Evolutionary conservation across 1,140 invertebrate genomes (phyloP).

Genomic region (Cotesia chilonis): DNA sequence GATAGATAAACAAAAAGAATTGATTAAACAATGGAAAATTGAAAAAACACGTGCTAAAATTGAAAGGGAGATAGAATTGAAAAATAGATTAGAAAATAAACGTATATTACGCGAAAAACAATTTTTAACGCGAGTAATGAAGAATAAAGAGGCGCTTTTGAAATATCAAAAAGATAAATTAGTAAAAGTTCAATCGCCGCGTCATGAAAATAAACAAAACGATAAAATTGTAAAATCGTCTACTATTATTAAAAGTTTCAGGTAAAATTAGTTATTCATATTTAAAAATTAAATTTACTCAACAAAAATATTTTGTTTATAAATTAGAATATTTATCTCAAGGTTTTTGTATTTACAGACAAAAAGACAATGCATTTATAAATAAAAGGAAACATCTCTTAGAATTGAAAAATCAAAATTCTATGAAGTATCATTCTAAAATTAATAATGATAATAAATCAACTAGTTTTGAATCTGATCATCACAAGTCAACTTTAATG

Average conservation of each 20-base stretch:
- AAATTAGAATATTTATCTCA: constrained; percentile 23
- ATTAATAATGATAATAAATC: constrained; percentile 16
- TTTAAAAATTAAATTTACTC: not conserved
- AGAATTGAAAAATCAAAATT: constrained; percentile 33
- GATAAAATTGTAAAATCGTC: constrained; percentile 32
- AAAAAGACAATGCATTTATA: constrained; percentile 53
- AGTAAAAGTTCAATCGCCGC: constrained; percentile 30
- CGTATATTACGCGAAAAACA: constrained; percentile 41
- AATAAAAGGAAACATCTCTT: constrained; percentile 46
- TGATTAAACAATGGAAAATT: constrained; percentile 54
- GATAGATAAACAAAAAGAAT: constrained; percentile 46
- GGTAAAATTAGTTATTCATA: constrained; percentile 40
- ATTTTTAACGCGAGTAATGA: constrained; percentile 35
- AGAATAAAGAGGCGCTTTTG: constrained; percentile 45
- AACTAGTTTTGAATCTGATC: not conserved
- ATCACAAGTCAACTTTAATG: constrained; percentile 46
- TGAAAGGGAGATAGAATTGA: constrained; percentile 48
- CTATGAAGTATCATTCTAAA: constrained; percentile 19
- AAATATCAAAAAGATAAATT: constrained; percentile 50
- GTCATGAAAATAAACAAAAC: constrained; percentile 27
- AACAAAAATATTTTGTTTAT: not conserved
- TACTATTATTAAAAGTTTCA: constrained; percentile 47
- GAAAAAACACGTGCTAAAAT: constrained; percentile 49
- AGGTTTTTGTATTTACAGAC: constrained; percentile 43
- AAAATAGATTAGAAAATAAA: constrained; percentile 38